Evolutionary conservation across 1,140 invertebrate genomes (phyloP), one percentile per base, ranked within the genome.

Genomic region (Cryptotermes secundus): DNA sequence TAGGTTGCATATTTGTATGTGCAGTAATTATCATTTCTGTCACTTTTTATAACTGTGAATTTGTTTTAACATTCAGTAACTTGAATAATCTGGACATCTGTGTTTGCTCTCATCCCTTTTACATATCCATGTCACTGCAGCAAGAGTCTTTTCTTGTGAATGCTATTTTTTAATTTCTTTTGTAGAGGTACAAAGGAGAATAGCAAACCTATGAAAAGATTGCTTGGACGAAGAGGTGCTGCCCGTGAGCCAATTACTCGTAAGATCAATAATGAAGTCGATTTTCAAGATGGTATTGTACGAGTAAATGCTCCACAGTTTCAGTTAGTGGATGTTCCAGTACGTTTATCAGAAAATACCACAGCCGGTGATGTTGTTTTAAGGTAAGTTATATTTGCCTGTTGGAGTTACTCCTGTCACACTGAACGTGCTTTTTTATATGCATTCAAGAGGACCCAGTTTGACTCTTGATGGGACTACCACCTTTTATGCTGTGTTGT

Each of bases 291-390:
- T 45, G 90, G 90, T 2, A 87, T 91, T 45, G 88, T 93, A 26
- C 86, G 89, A 80, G 89, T 93, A 2, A 90, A 90, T 83, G 92
- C 92, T 9, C 91, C 91, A 0, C 89, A 91, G 86, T 89, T 92
- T 81, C 89, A 89, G n/a, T 90, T 92, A 84, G 87, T 87, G 79
- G 89, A 89, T 81, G 88, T 90, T 12, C 89, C 91, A 9, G 87
- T 92, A 7, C 88, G 89, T 53, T 87, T 93, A 35, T 88, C 88
- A 80, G 87, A 88, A 34, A 86, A 87, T 0, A 91, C 89, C 38
- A 91, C 91, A 22, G 92, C 91, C 24, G 90, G 89, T 10, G 90
- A 92, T 85, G 88, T 93, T 82, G 89, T 92, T 9, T 87, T 91
- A 42, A 91, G 89, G 90, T 92, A 87, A 87, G 85, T n/a, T 42